Percentiles rank a stretch among this genome's conserved stretches.
phyloP scores from a whole-genome alignment of 2,113 vertebrate species.

The Ictalurus furcatus region DNA sequence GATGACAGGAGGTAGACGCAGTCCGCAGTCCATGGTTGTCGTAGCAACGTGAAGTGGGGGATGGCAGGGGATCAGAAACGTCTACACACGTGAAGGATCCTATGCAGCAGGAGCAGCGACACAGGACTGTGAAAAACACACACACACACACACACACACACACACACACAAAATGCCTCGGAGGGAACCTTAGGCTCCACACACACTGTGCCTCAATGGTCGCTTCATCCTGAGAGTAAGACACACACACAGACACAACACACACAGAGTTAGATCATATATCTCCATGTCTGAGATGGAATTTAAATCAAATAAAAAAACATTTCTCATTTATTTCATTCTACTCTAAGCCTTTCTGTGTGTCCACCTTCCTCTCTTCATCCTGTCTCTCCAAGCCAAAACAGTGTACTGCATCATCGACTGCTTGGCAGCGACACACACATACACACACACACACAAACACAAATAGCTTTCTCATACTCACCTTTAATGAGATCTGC shows the following conservation, averaged over 20 bases:
- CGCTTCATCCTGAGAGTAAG: conserved; percentile 41
- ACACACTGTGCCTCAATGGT: conserved; percentile 39
- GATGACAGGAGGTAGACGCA: conserved; percentile 57
- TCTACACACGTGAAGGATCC: conserved; percentile 35
- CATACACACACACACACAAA: conserved; percentile 14
- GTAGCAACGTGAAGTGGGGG: conserved; percentile 35
- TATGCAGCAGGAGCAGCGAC: conserved; percentile 29
- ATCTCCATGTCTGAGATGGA: background rate
- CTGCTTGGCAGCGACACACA: background rate
- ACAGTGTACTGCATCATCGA: conserved; percentile 27
- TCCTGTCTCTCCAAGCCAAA: conserved; percentile 10
- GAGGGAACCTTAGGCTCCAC: conserved; percentile 46
- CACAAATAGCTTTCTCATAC: conserved; percentile 21
- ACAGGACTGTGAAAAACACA: conserved; percentile 12
- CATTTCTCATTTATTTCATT: conserved; percentile 1
- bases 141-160: conserved; percentile 12
- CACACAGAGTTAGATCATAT: conserved; percentile 5
- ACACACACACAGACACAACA: conserved; percentile 37
- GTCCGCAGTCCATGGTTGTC: conserved; percentile 59
- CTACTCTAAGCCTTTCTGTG: background rate
- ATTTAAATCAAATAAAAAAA: background rate
- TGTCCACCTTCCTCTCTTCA: background rate
- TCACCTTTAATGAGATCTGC: conserved; percentile 54
- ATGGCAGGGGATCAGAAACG: conserved; percentile 7
- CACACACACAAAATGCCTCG: conserved; percentile 13